Evolutionary conservation across 2,888 invertebrate genomes (phyloP), one percentile per base, ranked within the genome.

Genomic region (Caenorhabditis macrosperma): DNA sequence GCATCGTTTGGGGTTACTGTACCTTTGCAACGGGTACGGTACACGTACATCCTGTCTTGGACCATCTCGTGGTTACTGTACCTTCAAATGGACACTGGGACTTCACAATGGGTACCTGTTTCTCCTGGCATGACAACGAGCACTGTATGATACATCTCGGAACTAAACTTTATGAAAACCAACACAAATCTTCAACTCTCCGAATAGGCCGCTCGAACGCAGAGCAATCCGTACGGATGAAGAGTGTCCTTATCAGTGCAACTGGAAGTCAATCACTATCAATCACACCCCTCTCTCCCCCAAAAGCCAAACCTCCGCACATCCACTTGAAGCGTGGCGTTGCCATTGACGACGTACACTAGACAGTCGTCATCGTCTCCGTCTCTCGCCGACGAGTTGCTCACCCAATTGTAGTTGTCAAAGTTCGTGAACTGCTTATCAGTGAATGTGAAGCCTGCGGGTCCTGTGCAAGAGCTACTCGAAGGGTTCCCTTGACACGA

Each of bases 321-420:
- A 38, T 72, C 72, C 20, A 44, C 22, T 38, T 35, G 44, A 0
- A 63, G 2, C 3, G 54, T n/a, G 2, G 52, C 38, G 0, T 10
- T 55, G 7, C 72, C 72, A 38, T 72, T 63, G 2, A 46, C 17
- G 6, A 71, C 71, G 0, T 55, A 12, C 24, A 72, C 72, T 9
- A 72, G n/a, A 22, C 72, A 72, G 12, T 72, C 54, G 28, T 72
- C 55, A 38, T 63, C 33, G 17, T 26, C 0, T 5, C 17, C 17
- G 1, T 1, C 38, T 46, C 46, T 28, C 15, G 72, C 72, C 1
- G 48, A 24, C 3, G 72, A 24, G 33, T 46, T 24, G 20, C 63
- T 72, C 1, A 28, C 24, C 72, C 72, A 72, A 7, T 63, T 28
- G 48, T 72, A 72, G 48, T 63, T 17, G 22, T 24, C 26, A 28